Evolutionary conservation across 2,888 invertebrate genomes (phyloP), one percentile per base, ranked within the genome.

Genomic region (Antitype chi): DNA sequence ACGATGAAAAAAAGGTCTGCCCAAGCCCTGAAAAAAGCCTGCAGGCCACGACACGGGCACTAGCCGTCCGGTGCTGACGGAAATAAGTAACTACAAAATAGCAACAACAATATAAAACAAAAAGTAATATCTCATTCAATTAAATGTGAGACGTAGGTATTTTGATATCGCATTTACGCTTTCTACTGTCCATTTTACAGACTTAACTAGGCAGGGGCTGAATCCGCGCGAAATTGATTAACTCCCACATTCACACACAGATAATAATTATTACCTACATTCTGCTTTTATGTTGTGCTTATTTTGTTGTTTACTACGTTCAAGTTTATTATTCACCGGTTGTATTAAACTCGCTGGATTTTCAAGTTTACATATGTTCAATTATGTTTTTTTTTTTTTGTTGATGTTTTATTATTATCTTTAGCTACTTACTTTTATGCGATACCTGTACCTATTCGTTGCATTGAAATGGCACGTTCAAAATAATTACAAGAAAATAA

Each of bases 181-280:
- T 87, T 87, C 87, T 86, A 82, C 69, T 74, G 85, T 70, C 66
- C 63, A 72, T 63, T 67, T 74, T 53, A 74, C 70, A 77, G 71
- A 78, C 57, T 66, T 77, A 80, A 77, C 72, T 72, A 74, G 67
- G 70, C 77, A 75, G 70, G 49, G 47, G 71, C 32, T 80, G 47
- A 76, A 77, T 82, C 69, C 47, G 78, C 74, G 84, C 72, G 78
- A 85, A 88, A 88, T 88, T 88, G 87, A 88, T 88, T 88, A 80
- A 81, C 66, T 74, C 79, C 70, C 69, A 73, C 85, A 85, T 83
- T 88, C 74, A 78, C n/a, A 75, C 55, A 59, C 76, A 71, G 38
- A 64, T 73, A 70, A 74, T 84, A 70, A 84, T 80, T 73, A 78
- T 73, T 70, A 81, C 55, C 60, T 64, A 81, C 66, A 78, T 85